Evolutionary conservation across 2,797 vertebrate genomes (phyloP).

Genomic region (Thalassophryne amazonica): DNA sequence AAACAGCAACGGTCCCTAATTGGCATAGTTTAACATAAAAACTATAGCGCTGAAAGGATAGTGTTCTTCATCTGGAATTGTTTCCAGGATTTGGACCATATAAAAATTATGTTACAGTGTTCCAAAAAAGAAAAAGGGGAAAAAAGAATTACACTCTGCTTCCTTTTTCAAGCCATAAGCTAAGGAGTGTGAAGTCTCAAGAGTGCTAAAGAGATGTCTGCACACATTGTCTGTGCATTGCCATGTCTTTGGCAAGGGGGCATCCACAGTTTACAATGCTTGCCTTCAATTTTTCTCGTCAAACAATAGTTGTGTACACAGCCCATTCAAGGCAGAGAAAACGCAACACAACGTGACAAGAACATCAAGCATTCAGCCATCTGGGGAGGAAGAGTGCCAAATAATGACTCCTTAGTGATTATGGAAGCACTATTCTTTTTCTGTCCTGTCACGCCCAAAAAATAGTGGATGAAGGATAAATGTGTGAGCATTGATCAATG

Average conservation of each 20-base stretch:
- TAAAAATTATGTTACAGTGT: constrained; percentile 15
- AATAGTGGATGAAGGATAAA: constrained; percentile 38
- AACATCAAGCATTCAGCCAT: constrained; percentile 79
- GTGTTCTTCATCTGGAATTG: neutral
- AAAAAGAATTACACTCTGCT: constrained; percentile 2
- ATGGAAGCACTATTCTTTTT: constrained; percentile 56
- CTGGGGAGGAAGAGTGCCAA: constrained; percentile 74
- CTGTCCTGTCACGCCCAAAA: constrained; percentile 53
- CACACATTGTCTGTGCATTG: constrained; percentile 68
- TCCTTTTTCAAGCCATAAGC: constrained; percentile 36
- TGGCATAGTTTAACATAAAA: neutral
- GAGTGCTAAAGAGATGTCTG: constrained; percentile 60
- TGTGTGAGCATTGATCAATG: constrained; percentile 37
- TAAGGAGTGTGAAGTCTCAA: constrained; percentile 60
- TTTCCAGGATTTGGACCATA: constrained; percentile 5
- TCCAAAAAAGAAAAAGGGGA: no score
- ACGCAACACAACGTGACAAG: constrained; percentile 81
- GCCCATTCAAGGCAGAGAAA: constrained; percentile 76
- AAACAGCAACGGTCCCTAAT: neutral
- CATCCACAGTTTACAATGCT: constrained; percentile 78
- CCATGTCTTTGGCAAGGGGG: constrained; percentile 75
- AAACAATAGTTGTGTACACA: constrained; percentile 84
- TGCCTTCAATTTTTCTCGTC: constrained; percentile 84
- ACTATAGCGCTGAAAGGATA: neutral
- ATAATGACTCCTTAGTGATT: constrained; percentile 74